Evolutionary conservation across 2,888 invertebrate genomes (phyloP), one percentile per base, ranked within the genome.

Genomic region (Drosophila helvetica): DNA sequence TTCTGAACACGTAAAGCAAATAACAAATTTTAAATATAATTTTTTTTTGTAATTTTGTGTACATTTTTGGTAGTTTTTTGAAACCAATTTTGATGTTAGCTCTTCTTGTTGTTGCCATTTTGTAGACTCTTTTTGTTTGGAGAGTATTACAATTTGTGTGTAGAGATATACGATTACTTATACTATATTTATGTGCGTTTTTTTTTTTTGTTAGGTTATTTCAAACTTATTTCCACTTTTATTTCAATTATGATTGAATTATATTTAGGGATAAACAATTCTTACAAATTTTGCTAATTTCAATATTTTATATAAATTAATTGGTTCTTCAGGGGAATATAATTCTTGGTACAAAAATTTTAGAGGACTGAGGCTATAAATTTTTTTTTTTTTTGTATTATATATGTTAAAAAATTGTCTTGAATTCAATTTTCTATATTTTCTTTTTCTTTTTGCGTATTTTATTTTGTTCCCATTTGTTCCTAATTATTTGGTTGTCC

Each of bases 71-170:
- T 25, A 46, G 15, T 45, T 43, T 47, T 43, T 15, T 6, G 45
- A 33, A 52, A 72, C 55, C 74, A 73, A 64, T 64, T 64, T 64
- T 54, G 27, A 50, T 86, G 89, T 86, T 86, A 86, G 85, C 89
- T 86, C 87, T 88, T 88, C 81, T 88, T 86, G 87, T 88, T 88
- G 85, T 86, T 86, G 89, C 78, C 89, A 77, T 77, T 81, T 38
- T 86, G 62, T 72, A 83, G 81, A 86, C 80, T 81, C 57, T 76
- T 80, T 74, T 75, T 27, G 25, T 59, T 50, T 42, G 68, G 57
- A 51, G n/a, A 47, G 43, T 62, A 19, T 48, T 50, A 76, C 66
- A 76, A 54, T 86, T 45, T 30, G 48, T 38, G 43, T 33, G 9
- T 58, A 55, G 1, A 45, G 25, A 53, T 15, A 22, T 53, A 22